Evolutionary conservation across 2,888 invertebrate genomes (phyloP), one percentile per base, ranked within the genome.

Genomic region (Timema cristinae): DNA sequence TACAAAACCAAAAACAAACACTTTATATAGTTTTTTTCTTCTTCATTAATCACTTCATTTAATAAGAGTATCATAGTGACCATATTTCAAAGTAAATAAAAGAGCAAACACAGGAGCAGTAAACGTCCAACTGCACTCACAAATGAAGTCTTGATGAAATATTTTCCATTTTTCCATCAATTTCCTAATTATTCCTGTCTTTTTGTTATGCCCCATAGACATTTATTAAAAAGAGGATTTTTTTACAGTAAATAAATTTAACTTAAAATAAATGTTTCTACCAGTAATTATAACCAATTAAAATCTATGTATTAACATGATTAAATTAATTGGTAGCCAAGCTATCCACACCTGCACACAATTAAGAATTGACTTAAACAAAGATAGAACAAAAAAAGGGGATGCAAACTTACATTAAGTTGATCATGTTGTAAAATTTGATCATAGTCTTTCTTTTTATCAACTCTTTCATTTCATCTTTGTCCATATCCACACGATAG

Each of bases 401-500:
- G n/a, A 59, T 51, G 49, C 5, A 67, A 67, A 72, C 71, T 78
- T 78, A 87, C 85, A 74, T 85, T 88, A 63, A 99, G 85, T 82
- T 99, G 99, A 85, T 99, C 99, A 79, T 89, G 86, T 77, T 92
- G 90, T 56, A 95, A 84, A 73, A 98, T 88, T 68, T 90, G 84
- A 72, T 88, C 87, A 79, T 92, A 87, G 80, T 94, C 90, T 74
- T 92, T 89, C 75, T 89, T 87, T 89, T 88, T 0, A 97, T 88
- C 74, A 94, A 85, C 73, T 93, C 90, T 79, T 95, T 95, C 74
- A 97, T 91, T 80, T 96, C 95, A 7, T 97, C 97, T 80, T 95
- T 95, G 76, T 94, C 92, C 88, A 98, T 89, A 81, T 98, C 97
- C 72, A 99, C 91, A 72, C 99, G 89, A 81, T 99, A 99, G 82